These are phyloP conservation scores for Sinocyclocheilus anophthalmus DNA, from an alignment of 2,113 vertebrate genomes.

Conservation along the genomic window DNA sequence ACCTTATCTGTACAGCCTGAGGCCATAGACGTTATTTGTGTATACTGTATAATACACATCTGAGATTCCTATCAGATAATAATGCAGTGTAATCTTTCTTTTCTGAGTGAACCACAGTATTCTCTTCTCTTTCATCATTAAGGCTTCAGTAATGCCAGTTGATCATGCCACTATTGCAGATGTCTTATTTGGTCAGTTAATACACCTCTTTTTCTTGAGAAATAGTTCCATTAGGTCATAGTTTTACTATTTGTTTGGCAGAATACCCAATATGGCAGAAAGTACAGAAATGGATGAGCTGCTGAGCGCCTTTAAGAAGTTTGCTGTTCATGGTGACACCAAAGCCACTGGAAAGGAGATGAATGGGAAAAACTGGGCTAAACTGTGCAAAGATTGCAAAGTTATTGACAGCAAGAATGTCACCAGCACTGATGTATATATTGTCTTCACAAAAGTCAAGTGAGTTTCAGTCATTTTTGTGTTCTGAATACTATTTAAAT, in stretches of 20 bases:
- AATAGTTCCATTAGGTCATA: constrained; percentile 3
- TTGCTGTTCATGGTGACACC: constrained; percentile 90
- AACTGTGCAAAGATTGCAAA: constrained; percentile 96
- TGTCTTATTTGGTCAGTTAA: not conserved
- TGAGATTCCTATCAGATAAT: not conserved
- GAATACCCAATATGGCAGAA: constrained; percentile 79
- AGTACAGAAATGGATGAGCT: constrained; percentile 79
- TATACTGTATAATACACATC: constrained; percentile 6
- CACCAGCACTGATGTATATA: constrained; percentile 89
- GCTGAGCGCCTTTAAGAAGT: constrained; percentile 86
- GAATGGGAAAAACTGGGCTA: constrained; percentile 97
- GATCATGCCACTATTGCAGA: not conserved
- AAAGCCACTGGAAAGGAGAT: constrained; percentile 89
- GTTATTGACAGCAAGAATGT: constrained; percentile 86
- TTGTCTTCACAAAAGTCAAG: constrained; percentile 98
- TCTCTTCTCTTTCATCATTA: not conserved
- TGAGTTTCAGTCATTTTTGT: constrained; percentile 71
- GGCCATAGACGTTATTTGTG: not conserved
- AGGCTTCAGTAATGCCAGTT: not conserved
- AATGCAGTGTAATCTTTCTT: not conserved
- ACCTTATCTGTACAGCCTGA: not conserved
- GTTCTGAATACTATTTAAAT: not conserved
- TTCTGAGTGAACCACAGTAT: not conserved
- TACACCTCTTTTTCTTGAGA: not conserved
- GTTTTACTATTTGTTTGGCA: constrained; percentile 41